Evolutionary conservation across 1,140 invertebrate genomes (phyloP).

Genomic region (Potamilus streckersoni): DNA sequence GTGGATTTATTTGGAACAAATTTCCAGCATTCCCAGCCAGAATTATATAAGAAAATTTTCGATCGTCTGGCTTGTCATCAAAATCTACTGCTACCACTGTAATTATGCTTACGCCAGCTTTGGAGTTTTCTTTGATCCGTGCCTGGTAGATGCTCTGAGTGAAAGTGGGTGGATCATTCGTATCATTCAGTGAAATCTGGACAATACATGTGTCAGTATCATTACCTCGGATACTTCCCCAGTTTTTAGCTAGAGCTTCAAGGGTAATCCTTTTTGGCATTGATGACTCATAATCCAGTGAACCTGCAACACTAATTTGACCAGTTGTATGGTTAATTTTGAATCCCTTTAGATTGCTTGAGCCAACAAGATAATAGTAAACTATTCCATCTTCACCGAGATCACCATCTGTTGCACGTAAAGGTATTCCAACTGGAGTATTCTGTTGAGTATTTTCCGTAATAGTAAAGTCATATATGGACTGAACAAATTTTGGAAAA

Average conservation of each 20-base stretch:
- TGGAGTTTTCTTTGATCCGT: constrained; percentile 80
- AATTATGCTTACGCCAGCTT: constrained; percentile 77
- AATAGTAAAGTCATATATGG: constrained; percentile 92
- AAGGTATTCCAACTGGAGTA: constrained; percentile 81
- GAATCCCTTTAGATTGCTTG: constrained; percentile 93
- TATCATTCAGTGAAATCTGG: constrained; percentile 92
- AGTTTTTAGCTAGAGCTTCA: constrained; percentile 94
- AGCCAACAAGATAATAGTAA: constrained; percentile 91
- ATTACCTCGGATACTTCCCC: constrained; percentile 90
- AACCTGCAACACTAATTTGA: constrained; percentile 78
- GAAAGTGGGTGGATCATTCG: constrained; percentile 96
- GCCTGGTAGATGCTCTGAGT: constrained; percentile 80
- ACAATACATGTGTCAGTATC: constrained; percentile 96
- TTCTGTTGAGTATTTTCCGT: constrained; percentile 92
- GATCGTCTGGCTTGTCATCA: constrained; percentile 90
- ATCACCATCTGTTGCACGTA: constrained; percentile 92
- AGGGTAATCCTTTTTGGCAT: constrained; percentile 81
- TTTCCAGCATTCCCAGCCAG: constrained; percentile 85
- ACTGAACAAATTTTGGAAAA: constrained; percentile 90
- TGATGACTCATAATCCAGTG: constrained; percentile 89
- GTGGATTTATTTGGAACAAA: constrained; percentile 89
- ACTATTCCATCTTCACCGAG: constrained; percentile 91
- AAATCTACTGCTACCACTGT: constrained; percentile 89
- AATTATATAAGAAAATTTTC: constrained; percentile 92
- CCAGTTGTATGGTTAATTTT: constrained; percentile 86